Percentiles rank a stretch among this genome's conserved stretches.
Evolutionary conservation across 2,113 vertebrate species (phyloP).

Genomic region (Montifringilla adamsi): DNA sequence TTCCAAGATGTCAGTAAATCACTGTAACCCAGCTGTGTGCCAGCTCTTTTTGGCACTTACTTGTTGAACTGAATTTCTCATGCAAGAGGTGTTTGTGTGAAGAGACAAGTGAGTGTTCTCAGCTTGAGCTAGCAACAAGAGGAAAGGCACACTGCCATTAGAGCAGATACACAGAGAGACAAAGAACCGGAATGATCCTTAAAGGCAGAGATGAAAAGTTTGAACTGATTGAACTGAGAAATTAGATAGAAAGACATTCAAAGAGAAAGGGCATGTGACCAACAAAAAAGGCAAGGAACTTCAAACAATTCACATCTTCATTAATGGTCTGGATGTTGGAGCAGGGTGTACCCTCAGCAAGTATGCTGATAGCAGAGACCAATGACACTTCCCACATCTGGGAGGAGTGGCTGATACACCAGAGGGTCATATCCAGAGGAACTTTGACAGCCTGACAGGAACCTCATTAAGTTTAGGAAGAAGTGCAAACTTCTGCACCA

Average conservation of each 20-base stretch:
- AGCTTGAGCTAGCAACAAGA: neutral
- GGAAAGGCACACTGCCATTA: neutral
- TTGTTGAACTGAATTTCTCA: slow-evolving; percentile 3
- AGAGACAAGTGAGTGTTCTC: neutral
- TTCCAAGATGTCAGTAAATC: slow-evolving; percentile 19
- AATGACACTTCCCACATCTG: neutral
- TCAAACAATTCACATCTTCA: neutral
- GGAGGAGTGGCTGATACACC: neutral
- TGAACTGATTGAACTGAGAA: neutral
- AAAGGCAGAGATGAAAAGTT: neutral
- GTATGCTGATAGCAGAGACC: neutral
- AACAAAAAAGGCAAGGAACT: neutral
- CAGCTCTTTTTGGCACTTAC: slow-evolving; percentile 36
- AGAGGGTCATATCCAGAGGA: neutral
- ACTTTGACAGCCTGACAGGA: neutral
- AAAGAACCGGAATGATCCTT: neutral
- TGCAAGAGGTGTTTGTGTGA: neutral
- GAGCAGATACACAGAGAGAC: neutral
- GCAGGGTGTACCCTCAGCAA: neutral
- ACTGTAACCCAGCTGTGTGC: slow-evolving; percentile 12
- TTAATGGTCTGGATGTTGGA: neutral
- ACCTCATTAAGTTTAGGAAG: neutral
- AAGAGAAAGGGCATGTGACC: neutral
- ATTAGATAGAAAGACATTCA: neutral
- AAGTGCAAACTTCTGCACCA: neutral